Percentiles rank a stretch among this genome's conserved stretches.
Conservation (phyloP, 2,888 invertebrate species). For the Prenolepis imparis region DNA sequence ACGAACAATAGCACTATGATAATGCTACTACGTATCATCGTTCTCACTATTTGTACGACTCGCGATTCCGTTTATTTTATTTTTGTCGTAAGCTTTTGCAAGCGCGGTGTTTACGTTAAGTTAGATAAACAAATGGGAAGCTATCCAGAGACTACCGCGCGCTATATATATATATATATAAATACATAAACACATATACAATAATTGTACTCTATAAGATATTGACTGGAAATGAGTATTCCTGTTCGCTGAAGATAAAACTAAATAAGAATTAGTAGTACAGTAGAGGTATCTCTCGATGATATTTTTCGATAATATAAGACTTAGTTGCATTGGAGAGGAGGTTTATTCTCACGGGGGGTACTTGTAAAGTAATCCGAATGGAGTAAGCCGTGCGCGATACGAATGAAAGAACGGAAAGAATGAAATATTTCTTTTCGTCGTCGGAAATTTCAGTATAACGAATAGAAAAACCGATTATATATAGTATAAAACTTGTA, state of each 20-base stretch:
- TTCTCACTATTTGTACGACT: slow-evolving; percentile 68
- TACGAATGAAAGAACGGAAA: slow-evolving; percentile 44
- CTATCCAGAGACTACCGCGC: background rate
- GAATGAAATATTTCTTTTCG: slow-evolving; percentile 34
- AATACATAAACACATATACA: slow-evolving; percentile 24
- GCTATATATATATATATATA: background rate
- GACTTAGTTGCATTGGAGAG: slow-evolving; percentile 80
- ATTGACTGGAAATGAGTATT: slow-evolving; percentile 84
- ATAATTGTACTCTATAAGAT: slow-evolving; percentile 79
- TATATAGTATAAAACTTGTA: slow-evolving; percentile 77
- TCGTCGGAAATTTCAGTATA: slow-evolving; percentile 46
- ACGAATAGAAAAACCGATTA: slow-evolving; percentile 40
- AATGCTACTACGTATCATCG: slow-evolving; percentile 20
- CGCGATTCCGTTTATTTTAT: slow-evolving; percentile 74
- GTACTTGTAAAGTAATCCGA: slow-evolving; percentile 84
- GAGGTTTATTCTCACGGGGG: slow-evolving; percentile 72
- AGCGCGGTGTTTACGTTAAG: slow-evolving; percentile 58
- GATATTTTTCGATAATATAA: slow-evolving; percentile 84
- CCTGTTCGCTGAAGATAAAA: slow-evolving; percentile 79
- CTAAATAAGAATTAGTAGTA: slow-evolving; percentile 78
- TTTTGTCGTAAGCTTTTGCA: slow-evolving; percentile 68
- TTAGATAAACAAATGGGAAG: slow-evolving; percentile 58
- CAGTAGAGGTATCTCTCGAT: slow-evolving; percentile 83
- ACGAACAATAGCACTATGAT: slow-evolving; percentile 44
- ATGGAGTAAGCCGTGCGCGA: slow-evolving; percentile 46